Percentiles rank a stretch among this genome's conserved stretches.
phyloP scores from a whole-genome alignment of 2,888 invertebrate genomes.

The Strigamia maritima region DNA sequence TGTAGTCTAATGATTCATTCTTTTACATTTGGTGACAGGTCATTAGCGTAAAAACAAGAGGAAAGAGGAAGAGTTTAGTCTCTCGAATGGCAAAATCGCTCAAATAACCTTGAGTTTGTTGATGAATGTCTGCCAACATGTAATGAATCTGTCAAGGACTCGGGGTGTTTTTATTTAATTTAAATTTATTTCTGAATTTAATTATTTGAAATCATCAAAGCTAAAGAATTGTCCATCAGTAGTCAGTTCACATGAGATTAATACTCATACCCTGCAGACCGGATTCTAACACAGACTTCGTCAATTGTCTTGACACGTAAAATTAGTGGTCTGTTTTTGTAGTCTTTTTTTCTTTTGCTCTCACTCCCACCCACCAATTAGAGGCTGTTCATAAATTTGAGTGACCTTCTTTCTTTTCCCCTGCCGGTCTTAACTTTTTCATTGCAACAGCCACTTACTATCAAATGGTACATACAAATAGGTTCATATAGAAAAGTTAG shows the following conservation, averaged over 20 bases:
- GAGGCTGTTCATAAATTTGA: not conserved
- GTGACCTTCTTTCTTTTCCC: not conserved
- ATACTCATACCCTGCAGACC: not conserved
- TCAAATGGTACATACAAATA: not conserved
- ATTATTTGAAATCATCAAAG: not conserved
- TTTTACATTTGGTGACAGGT: not conserved
- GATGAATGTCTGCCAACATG: not conserved
- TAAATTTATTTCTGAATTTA: not conserved
- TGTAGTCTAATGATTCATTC: not conserved
- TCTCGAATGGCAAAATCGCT: not conserved
- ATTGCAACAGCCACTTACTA: not conserved
- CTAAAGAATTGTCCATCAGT: not conserved
- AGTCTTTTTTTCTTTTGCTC: not conserved
- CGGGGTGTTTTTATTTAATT: not conserved
- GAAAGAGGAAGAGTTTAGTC: not conserved
- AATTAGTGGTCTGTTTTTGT: not conserved
- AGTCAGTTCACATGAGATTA: not conserved
- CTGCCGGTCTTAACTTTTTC: not conserved
- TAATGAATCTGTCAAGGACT: not conserved
- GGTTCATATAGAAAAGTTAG: not conserved
- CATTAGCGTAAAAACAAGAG: not conserved
- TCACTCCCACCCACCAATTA: not conserved
- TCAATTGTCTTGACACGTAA: not conserved
- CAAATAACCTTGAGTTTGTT: not conserved
- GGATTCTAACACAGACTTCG: not conserved